phyloP scores from a whole-genome alignment of 2,113 vertebrate genomes.

The Gallinago media region DNA sequence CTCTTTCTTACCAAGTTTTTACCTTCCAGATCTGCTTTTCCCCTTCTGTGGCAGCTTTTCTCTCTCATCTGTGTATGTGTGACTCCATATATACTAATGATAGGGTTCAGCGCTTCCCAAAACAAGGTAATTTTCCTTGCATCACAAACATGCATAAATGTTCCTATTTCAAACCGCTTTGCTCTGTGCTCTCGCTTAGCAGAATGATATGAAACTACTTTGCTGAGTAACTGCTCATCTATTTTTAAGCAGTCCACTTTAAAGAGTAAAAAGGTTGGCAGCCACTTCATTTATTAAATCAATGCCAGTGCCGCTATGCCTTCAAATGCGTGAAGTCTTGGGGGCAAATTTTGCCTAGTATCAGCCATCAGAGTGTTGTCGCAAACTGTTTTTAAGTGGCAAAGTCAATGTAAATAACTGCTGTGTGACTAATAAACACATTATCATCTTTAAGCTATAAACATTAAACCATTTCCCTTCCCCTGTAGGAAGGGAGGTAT shows the following conservation, averaged over 20 bases:
- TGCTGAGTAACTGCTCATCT: constrained; percentile 20
- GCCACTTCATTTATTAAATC: constrained; percentile 9
- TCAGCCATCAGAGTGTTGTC: not conserved
- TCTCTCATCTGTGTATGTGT: not conserved
- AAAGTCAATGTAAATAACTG: not conserved
- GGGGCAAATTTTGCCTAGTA: not conserved
- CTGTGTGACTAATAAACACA: not conserved
- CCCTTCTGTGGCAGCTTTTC: not conserved
- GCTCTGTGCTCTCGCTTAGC: not conserved
- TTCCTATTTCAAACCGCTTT: not conserved
- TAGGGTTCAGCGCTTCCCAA: not conserved
- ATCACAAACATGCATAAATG: not conserved
- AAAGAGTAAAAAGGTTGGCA: not conserved
- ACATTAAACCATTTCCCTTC: not conserved
- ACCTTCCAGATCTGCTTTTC: not conserved
- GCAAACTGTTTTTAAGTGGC: not conserved
- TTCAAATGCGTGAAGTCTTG: not conserved
- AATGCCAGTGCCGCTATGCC: not conserved
- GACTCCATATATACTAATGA: not conserved
- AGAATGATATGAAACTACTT: constrained; percentile 9
- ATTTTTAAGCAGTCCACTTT: not conserved
- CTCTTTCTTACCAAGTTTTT: not conserved
- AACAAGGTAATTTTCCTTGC: not conserved
- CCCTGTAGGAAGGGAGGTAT: not conserved
- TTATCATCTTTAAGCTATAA: not conserved